Percentiles rank a stretch among this genome's conserved stretches.
Evolutionary conservation across 53 echinoderm and acorn worm genomes (phyloP).

Genomic region (Paelopatides confundens): DNA sequence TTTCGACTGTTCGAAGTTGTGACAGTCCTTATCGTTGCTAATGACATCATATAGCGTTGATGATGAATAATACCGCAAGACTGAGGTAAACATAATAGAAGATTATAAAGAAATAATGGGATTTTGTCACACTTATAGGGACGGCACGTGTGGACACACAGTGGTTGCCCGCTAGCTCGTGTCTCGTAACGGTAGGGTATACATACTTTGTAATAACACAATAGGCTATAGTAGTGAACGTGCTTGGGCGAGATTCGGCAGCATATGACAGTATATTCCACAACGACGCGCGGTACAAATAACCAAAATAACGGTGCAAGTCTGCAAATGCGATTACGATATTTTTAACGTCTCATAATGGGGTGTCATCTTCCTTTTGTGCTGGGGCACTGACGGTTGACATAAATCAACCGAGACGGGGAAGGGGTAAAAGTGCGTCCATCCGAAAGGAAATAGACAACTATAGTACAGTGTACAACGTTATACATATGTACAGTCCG

Average conservation of each 20-base stretch:
- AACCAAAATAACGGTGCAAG: background rate
- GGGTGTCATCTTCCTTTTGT: conserved; percentile 6
- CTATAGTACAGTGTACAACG: too few species aligned
- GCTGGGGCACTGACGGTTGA: background rate
- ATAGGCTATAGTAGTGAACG: too few species aligned
- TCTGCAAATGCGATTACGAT: background rate
- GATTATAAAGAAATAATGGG: conserved; percentile 34
- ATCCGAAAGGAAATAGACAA: background rate
- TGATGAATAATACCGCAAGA: background rate
- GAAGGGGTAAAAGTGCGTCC: background rate
- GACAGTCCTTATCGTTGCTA: too few species aligned
- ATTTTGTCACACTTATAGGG: conserved; percentile 21
- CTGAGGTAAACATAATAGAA: background rate
- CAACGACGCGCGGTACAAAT: too few species aligned
- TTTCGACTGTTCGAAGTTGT: too few species aligned
- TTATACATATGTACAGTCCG: too few species aligned
- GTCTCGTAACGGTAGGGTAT: background rate
- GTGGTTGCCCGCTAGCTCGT: background rate
- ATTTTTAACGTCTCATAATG: background rate
- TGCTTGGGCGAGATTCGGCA: too few species aligned
- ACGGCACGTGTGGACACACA: conserved; percentile 18
- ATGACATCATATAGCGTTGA: too few species aligned
- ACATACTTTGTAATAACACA: background rate
- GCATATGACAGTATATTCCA: too few species aligned
- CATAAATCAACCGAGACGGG: background rate